Evolutionary conservation across 1,140 invertebrate species (phyloP).

Genomic region (Homalodisca vitripennis): DNA sequence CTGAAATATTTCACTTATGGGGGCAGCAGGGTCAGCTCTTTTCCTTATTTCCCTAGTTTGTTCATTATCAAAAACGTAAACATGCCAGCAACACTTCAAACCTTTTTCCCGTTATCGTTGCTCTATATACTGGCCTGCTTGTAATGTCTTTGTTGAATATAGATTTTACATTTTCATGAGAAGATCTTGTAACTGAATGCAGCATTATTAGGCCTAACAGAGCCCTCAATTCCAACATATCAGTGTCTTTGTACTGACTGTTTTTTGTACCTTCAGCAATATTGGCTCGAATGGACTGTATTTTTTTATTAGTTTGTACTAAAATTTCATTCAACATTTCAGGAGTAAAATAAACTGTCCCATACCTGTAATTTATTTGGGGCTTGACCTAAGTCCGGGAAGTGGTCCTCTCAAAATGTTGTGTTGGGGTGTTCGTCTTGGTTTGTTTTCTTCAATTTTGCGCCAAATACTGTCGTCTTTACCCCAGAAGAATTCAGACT

Average conservation of each 20-base stretch:
- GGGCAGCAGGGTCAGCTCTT: conserved; percentile 43
- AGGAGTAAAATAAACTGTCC: too few species aligned
- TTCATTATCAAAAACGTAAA: conserved; percentile 39
- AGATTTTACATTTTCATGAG: conserved; percentile 33
- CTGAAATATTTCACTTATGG: conserved; percentile 44
- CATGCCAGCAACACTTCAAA: conserved; percentile 34
- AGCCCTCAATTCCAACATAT: not conserved
- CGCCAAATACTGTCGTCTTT: too few species aligned
- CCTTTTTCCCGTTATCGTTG: conserved; percentile 32
- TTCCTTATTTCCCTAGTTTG: conserved; percentile 34
- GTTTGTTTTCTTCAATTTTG: too few species aligned
- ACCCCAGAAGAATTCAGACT: too few species aligned
- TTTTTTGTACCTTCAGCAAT: not conserved
- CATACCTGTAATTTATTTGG: too few species aligned
- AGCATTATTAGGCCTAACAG: not conserved
- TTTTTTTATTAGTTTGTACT: not conserved
- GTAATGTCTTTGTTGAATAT: conserved; percentile 42
- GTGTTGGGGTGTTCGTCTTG: too few species aligned
- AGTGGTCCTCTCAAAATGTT: too few species aligned
- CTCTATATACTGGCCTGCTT: conserved; percentile 37
- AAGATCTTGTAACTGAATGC: conserved; percentile 38
- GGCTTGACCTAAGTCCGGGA: too few species aligned
- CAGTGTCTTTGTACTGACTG: not conserved
- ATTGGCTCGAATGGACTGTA: not conserved
- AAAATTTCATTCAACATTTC: too few species aligned